A percentile compares a stretch with the other conserved stretches of the same genome.
Conservation (phyloP, 2,113 vertebrate genomes). For the Cheilinus undulatus region DNA sequence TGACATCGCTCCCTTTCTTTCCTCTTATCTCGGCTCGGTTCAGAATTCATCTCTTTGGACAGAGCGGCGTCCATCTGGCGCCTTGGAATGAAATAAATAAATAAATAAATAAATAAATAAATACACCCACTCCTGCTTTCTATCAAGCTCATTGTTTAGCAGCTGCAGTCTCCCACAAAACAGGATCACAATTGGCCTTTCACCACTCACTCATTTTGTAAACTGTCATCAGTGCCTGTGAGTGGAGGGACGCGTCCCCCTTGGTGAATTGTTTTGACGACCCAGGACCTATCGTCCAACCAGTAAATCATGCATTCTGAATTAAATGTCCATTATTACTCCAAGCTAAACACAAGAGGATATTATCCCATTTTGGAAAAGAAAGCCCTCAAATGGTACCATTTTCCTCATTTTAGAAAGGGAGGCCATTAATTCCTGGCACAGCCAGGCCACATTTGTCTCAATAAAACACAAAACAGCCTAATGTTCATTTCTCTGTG, state of each 20-base stretch:
- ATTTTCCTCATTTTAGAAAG: slow-evolving; percentile 66
- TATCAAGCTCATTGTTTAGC: slow-evolving; percentile 54
- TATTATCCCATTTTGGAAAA: slow-evolving; percentile 58
- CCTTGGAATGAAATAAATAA: slow-evolving; percentile 8
- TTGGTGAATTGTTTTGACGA: slow-evolving; percentile 56
- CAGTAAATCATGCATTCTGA: slow-evolving; percentile 47
- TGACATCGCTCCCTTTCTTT: slow-evolving; percentile 32
- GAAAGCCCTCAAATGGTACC: slow-evolving; percentile 45
- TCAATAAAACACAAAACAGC: slow-evolving; percentile 80
- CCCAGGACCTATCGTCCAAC: slow-evolving; percentile 44
- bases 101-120: background rate
- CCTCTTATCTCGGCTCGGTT: slow-evolving; percentile 39
- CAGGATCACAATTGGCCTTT: slow-evolving; percentile 56
- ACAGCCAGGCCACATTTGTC: slow-evolving; percentile 79
- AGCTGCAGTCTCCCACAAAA: slow-evolving; percentile 45
- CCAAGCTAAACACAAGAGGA: slow-evolving; percentile 37
- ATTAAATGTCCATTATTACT: slow-evolving; percentile 62
- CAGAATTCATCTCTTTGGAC: slow-evolving; percentile 58
- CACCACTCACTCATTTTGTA: slow-evolving; percentile 49
- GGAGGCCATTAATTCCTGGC: slow-evolving; percentile 77
- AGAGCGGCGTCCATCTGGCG: slow-evolving; percentile 55
- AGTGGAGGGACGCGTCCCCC: slow-evolving; percentile 30
- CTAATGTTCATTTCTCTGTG: slow-evolving; percentile 74
- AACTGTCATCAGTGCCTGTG: slow-evolving; percentile 45
- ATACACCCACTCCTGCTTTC: slow-evolving; percentile 21